These are phyloP conservation scores for Agrochola macilenta DNA, from an alignment of 2,888 invertebrate genomes.

Conservation along the genomic window DNA sequence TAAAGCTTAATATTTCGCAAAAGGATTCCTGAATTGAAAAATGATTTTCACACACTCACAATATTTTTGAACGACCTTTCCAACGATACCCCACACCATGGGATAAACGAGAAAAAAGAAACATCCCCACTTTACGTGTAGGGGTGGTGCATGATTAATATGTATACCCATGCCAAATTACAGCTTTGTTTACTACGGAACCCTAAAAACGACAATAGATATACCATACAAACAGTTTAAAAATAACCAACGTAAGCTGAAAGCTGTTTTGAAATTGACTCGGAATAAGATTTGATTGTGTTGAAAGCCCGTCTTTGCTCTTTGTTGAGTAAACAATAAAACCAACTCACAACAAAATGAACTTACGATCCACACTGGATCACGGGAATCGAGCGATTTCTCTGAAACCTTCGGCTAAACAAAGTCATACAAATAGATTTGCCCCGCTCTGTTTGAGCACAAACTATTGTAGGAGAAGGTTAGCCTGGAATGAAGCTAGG, in stretches of 20 bases:
- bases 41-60: no score
- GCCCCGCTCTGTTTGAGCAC: conserved; percentile 37
- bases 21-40: no score
- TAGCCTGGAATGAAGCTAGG: conserved; percentile 22
- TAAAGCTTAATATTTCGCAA: no score
- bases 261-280: conserved; percentile 34
- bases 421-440: conserved; percentile 40
- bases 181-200: no score
- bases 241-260: conserved; percentile 6
- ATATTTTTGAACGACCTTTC: no score
- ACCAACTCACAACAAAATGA: conserved; percentile 34
- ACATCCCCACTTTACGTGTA: no score
- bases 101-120: no score
- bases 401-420: conserved; percentile 34
- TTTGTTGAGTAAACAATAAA: conserved; percentile 45
- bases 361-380: conserved; percentile 6
- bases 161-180: no score
- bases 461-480: conserved; percentile 27
- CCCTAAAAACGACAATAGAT: background rate
- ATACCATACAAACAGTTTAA: conserved; percentile 11
- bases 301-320: conserved; percentile 29
- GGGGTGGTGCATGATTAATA: no score
- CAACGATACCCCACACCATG: no score
- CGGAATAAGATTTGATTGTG: conserved; percentile 41
- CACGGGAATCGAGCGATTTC: conserved; percentile 9